These are phyloP conservation scores for Sterrhoptilus dennistouni DNA, from an alignment of 2,113 vertebrate genomes.

Conservation along the genomic window DNA sequence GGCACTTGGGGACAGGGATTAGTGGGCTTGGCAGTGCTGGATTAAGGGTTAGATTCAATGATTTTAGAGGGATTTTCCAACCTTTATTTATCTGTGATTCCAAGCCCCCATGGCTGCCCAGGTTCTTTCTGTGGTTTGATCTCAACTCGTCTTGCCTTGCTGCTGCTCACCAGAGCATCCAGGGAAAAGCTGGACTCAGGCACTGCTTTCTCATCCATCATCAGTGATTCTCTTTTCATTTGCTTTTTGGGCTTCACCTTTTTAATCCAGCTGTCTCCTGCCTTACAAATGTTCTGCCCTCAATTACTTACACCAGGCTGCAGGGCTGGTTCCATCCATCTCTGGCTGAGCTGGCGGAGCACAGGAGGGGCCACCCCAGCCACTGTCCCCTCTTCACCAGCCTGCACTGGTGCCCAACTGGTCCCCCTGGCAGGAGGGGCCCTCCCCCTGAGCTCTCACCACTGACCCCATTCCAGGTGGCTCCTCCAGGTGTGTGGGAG, in stretches of 20 bases:
- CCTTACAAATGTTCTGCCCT: conserved; percentile 42
- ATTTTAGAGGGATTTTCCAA: neutral
- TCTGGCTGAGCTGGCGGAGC: neutral
- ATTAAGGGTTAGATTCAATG: neutral
- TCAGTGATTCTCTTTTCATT: conserved; percentile 48
- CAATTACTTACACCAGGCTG: conserved; percentile 3
- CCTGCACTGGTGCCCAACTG: neutral
- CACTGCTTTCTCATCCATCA: conserved; percentile 45
- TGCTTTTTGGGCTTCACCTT: conserved; percentile 48
- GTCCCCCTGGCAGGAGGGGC: neutral
- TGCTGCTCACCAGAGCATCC: neutral
- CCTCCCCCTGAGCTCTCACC: neutral
- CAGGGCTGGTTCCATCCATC: neutral
- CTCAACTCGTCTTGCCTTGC: neutral
- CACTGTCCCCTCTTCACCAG: neutral
- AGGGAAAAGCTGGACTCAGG: neutral
- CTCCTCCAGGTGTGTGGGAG: neutral
- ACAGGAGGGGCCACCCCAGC: neutral
- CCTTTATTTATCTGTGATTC: neutral
- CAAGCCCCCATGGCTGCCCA: neutral
- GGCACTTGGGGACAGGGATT: neutral
- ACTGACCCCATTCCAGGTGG: neutral
- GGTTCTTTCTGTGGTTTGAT: neutral
- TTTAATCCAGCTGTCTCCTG: conserved; percentile 58
- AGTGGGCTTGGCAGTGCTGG: neutral